Conservation (phyloP, 1,140 invertebrate genomes). For the Chionoecetes opilio region DNA sequence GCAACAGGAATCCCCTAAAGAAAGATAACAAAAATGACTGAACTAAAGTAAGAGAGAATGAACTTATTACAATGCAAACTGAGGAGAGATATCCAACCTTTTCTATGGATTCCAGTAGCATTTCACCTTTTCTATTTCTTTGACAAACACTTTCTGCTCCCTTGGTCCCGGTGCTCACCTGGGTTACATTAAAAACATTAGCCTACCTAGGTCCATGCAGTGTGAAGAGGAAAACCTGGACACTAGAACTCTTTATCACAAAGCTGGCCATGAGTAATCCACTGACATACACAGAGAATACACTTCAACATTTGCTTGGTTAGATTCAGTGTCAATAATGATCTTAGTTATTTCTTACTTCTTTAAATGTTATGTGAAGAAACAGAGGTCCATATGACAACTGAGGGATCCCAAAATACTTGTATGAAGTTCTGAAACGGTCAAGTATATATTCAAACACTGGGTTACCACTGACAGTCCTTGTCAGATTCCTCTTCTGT, state of each 20-base stretch:
- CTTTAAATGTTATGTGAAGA: conserved; percentile 78
- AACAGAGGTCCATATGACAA: conserved; percentile 82
- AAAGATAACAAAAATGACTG: too few relatives aligned
- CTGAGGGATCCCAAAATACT: conserved; percentile 85
- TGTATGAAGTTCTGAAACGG: conserved; percentile 83
- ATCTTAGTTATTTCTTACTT: conserved; percentile 37
- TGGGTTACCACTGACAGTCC: conserved; percentile 83
- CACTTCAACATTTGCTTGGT: too few relatives aligned
- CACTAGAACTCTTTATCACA: too few relatives aligned
- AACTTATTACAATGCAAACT: neutral
- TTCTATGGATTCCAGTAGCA: conserved; percentile 61
- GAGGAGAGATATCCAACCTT: neutral
- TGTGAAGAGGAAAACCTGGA: neutral
- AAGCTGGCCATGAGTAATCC: too few relatives aligned
- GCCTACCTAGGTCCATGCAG: neutral
- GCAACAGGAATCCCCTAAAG: too few relatives aligned
- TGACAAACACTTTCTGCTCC: neutral
- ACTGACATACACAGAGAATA: too few relatives aligned
- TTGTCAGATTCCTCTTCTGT: conserved; percentile 84
- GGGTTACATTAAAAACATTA: neutral
- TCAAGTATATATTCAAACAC: conserved; percentile 85
- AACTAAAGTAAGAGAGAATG: too few relatives aligned
- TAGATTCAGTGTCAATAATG: too few relatives aligned
- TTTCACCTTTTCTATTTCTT: conserved; percentile 54
- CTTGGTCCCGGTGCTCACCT: conserved; percentile 49